phyloP scores from a whole-genome alignment of 1,140 invertebrate genomes.

The Magallana gigas region DNA sequence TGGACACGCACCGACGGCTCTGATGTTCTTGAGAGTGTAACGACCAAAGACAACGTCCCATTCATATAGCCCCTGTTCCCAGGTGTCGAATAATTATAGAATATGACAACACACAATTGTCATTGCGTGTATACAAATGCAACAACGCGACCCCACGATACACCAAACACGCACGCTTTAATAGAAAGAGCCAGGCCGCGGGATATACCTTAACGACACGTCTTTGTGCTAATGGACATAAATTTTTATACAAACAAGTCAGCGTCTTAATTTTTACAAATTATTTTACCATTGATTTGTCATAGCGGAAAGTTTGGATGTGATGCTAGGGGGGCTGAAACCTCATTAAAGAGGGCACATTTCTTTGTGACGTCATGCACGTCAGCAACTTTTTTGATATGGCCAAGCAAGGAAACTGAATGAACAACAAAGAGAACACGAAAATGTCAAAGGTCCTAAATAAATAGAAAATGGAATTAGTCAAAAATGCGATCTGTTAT shows the following conservation, averaged over 20 bases:
- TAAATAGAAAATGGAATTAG: background rate
- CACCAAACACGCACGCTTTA: background rate
- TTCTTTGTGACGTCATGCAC: conserved; percentile 1
- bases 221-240: conserved; percentile 5
- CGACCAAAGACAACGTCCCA: conserved; percentile 26
- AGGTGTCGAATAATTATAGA: conserved; percentile 35
- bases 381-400: background rate
- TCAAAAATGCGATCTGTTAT: background rate
- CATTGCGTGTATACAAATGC: background rate
- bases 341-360: background rate
- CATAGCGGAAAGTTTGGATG: background rate
- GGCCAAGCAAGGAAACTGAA: background rate
- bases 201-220: conserved; percentile 13
- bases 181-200: background rate
- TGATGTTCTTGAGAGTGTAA: conserved; percentile 23
- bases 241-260: background rate
- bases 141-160: background rate
- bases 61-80: conserved; percentile 1
- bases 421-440: background rate
- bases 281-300: conserved; percentile 3
- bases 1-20: background rate
- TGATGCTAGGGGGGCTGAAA: background rate
- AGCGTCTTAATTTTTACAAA: background rate
- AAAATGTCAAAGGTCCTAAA: background rate
- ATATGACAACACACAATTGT: conserved; percentile 28